These are phyloP conservation scores for Artibeus lituratus DNA, from an alignment of 2,797 vertebrate species.

Conservation along the genomic window DNA sequence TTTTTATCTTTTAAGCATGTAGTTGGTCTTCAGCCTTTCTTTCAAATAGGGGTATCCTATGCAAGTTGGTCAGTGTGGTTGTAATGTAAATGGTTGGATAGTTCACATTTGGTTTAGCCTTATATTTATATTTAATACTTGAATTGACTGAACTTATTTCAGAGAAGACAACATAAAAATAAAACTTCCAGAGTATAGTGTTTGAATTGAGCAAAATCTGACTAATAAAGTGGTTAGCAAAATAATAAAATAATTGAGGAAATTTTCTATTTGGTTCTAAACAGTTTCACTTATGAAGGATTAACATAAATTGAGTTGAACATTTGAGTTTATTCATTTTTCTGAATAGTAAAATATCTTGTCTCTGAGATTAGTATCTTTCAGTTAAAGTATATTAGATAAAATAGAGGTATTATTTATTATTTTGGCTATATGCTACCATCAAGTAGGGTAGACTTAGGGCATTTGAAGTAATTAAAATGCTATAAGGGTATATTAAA, in stretches of 20 bases:
- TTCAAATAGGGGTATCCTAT: neutral
- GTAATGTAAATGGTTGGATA: neutral
- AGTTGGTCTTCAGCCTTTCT: neutral
- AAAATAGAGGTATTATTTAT: neutral
- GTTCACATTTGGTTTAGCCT: neutral
- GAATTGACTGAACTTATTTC: neutral
- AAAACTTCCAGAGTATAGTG: neutral
- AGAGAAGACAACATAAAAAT: conserved; percentile 1
- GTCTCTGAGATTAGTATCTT: conserved; percentile 44
- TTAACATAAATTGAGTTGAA: neutral
- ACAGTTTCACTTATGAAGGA: neutral
- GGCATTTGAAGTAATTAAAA: conserved; percentile 62
- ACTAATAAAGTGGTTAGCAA: neutral
- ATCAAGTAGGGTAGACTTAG: conserved; percentile 59
- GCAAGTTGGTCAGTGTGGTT: neutral
- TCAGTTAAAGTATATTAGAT: conserved; percentile 42
- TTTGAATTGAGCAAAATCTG: neutral
- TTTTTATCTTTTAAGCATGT: neutral
- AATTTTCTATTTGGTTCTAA: neutral
- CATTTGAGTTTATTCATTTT: conserved; percentile 48
- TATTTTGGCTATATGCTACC: neutral
- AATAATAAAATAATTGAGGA: neutral
- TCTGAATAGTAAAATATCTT: conserved; percentile 41
- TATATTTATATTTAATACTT: neutral
- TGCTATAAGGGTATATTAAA: conserved; percentile 50